Base-by-base conservation (phyloP, 2,797 vertebrate genomes). In the Siniperca scherzeri region DNA sequence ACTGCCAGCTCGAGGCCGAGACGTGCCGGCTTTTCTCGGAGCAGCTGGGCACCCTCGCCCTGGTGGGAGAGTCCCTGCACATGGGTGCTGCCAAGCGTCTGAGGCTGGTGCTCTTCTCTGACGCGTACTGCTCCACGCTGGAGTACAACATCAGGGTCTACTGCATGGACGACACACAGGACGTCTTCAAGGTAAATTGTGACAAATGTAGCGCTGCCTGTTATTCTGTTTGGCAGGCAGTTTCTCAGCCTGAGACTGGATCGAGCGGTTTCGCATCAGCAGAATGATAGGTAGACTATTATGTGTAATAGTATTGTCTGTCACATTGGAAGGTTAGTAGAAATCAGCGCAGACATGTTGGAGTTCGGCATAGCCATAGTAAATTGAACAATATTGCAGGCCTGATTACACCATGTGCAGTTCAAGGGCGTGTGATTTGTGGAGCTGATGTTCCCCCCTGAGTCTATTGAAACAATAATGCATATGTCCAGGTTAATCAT, bases 91-190 rank as follows among this genome's bases (percentile, higher is more conserved):
- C 97, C 93, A 99, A 99, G 92, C 97, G 98, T 85, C 97, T 99
- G 84, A 97, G 97, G 89, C 95, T 99, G 91, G 97, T 99, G 81
- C 97, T 99, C 85, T 99, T 99, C 7, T 98, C 98, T 0, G 98
- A 99, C 0, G 89, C 96, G 5, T 97, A 97, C 93, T 99, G 99
- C 93, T 97, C 97, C 72, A 97, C 98, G 0, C 96, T 99, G 0
- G 99, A 99, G 93, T 99, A 99, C 96, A 98, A 96, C 95, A 97
- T 99, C 94, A 96, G 98, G 0, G 97, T 99, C 74, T 99, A 99
- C 96, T 99, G 99, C 94, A 98, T 99, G 92, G 97, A 98, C 0
- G 98, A 99, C 96, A 98, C 98, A 2, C 97, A 98, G 16, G 98
- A 99, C 0, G 97, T 98, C 57, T 97, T 99, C 88, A 98, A 99